Conservation (phyloP, 1,140 invertebrate genomes). For the Hyphantria cunea region DNA sequence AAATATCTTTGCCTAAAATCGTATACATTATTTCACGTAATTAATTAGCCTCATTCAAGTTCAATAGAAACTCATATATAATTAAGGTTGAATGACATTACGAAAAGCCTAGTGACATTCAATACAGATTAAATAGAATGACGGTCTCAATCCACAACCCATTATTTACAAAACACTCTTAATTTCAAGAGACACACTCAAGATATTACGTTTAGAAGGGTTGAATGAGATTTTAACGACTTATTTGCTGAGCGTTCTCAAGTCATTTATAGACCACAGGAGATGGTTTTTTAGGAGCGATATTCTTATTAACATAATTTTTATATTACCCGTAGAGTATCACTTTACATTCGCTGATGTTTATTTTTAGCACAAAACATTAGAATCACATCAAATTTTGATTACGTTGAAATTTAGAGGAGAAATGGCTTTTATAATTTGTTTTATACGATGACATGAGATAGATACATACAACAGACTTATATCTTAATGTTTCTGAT, state of each 20-base stretch:
- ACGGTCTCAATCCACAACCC: conserved; percentile 9
- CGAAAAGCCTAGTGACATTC: conserved; percentile 12
- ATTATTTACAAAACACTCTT: conserved; percentile 40
- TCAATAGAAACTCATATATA: background rate
- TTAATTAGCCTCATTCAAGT: background rate
- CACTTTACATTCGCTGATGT: conserved; percentile 9
- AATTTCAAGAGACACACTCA: conserved; percentile 38
- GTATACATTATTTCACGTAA: no score
- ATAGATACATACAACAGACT: no score
- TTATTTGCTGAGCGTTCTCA: conserved; percentile 42
- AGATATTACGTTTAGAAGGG: conserved; percentile 41
- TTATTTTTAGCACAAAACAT: conserved; percentile 5
- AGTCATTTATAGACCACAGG: conserved; percentile 32
- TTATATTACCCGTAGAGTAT: conserved; percentile 12
- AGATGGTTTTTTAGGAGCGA: conserved; percentile 11
- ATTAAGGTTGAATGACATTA: background rate
- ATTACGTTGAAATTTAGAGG: background rate
- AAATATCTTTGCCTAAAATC: no score
- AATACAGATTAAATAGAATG: conserved; percentile 19
- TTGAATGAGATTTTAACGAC: conserved; percentile 51
- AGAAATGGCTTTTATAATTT: no score
- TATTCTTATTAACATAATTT: conserved; percentile 20
- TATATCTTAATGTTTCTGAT: no score
- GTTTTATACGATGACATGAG: conserved; percentile 8
- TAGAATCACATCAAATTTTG: conserved; percentile 1